A percentile compares a stretch with the other conserved stretches of the same genome.
Evolutionary conservation across 2,888 invertebrate genomes (phyloP).

Genomic region (Cylindroiulus punctatus): DNA sequence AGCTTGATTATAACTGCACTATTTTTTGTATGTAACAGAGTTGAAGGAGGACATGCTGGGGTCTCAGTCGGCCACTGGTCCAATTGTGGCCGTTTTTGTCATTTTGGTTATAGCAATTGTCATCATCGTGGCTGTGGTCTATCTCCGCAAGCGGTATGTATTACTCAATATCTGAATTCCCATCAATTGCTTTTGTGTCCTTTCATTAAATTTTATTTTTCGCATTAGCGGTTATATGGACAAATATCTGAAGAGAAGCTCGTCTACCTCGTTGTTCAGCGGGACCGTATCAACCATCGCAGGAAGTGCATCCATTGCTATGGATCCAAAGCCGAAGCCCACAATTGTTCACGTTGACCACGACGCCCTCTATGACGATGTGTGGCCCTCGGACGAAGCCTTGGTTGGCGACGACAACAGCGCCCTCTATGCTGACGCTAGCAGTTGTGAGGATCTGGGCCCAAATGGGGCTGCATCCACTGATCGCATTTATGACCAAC

Average conservation of each 20-base stretch:
- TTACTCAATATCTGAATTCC: neutral
- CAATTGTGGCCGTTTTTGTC: conserved; percentile 56
- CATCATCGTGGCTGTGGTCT: conserved; percentile 11
- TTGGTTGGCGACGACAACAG: conserved; percentile 44
- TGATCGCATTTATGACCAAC: conserved; percentile 50
- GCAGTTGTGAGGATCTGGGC: conserved; percentile 44
- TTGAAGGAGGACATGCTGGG: neutral
- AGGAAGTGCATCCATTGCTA: neutral
- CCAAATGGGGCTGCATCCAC: neutral
- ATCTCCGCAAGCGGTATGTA: neutral
- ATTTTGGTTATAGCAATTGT: neutral
- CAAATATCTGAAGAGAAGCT: neutral
- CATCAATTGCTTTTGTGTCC: neutral
- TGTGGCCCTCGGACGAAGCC: conserved; percentile 51
- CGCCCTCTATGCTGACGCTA: conserved; percentile 54
- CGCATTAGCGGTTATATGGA: neutral
- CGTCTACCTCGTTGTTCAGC: neutral
- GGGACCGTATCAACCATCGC: neutral
- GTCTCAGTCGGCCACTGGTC: neutral
- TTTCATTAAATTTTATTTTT: neutral
- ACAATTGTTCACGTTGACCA: neutral
- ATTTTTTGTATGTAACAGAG: neutral
- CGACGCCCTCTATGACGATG: conserved; percentile 47
- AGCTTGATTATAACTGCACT: neutral
- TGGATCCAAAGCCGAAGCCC: neutral